Base-by-base conservation (phyloP, 2,888 invertebrate species). In the Ophion obscuratus region DNA sequence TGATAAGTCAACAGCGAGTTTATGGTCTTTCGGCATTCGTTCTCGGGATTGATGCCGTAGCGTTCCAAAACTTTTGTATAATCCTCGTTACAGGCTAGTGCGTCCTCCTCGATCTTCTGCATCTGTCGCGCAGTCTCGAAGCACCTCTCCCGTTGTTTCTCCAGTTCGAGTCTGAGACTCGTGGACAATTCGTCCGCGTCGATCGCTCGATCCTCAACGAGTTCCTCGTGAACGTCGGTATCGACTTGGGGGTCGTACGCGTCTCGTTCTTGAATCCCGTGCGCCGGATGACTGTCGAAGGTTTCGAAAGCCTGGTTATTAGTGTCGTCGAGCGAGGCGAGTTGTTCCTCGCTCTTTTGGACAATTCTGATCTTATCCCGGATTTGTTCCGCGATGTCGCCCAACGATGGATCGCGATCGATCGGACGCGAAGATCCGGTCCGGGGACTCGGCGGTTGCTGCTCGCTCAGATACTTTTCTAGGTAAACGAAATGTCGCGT, bases 41-140 rank as follows among this genome's bases (percentile, higher is more conserved):
- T 67, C 9, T 83, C 87, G 0, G 81, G 81, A 14, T 78, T 84
- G 2, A 83, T 77, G 0, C 87, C 87, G 14, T 73, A 68, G 27
- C 84, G 85, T 61, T 86, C 85, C 20, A 88, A 44, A 11, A 88
- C 85, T 78, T 88, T 47, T 77, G 88, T 11, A 87, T 81, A 62
- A 84, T 79, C n/a, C 53, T 77, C 75, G 31, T 81, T 79, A 0
- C 66, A 76, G 24, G 73, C 67, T 62, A 87, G 87, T 2, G 88
- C 86, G 59, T 91, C 91, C 9, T 87, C 83, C 71, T 89, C 89
- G n/a, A 93, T 92, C 78, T 92, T 91, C 71, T 90, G 84, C 86
- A 93, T 91, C 62, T 89, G 76, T 64, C 91, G 90, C 0, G 91
- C 93, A 10, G 92, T 92, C 61, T 93, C 91, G n/a, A 93, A 88